phyloP scores from a whole-genome alignment of 2,113 vertebrate genomes.

The Calyptommatus sinebrachiatus region DNA sequence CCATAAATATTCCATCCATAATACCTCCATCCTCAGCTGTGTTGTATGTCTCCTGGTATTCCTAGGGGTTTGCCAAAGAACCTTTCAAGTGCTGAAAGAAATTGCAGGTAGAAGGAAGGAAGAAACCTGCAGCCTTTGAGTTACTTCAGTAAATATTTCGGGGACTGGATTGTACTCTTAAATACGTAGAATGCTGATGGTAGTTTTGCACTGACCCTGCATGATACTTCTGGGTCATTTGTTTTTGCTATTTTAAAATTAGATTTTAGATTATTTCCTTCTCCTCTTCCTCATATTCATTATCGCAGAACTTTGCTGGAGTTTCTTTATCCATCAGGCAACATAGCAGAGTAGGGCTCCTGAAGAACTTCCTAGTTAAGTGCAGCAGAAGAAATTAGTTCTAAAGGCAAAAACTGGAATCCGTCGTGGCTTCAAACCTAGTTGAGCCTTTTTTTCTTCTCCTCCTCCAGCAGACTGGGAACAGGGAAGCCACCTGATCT shows the following conservation, averaged over 20 bases:
- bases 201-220: background rate
- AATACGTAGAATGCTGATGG: background rate
- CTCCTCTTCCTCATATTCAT: too few species aligned
- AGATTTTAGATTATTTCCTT: background rate
- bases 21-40: background rate
- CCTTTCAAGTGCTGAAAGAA: background rate
- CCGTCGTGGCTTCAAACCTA: background rate
- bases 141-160: background rate
- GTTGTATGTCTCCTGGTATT: background rate
- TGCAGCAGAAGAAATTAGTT: background rate
- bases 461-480: background rate
- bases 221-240: background rate
- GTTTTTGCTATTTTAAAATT: background rate
- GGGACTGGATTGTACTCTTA: background rate
- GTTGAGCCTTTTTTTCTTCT: background rate
- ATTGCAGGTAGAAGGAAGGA: background rate
- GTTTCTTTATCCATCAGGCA: background rate
- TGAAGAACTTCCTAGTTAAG: background rate
- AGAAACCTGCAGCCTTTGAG: background rate
- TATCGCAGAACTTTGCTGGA: background rate
- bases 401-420: background rate
- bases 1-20: too few species aligned
- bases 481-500: background rate
- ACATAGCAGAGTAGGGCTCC: background rate
- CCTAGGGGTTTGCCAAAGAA: too few species aligned